phyloP scores from a whole-genome alignment of 2,797 vertebrate species.

The Chiroxiphia lanceolata region DNA sequence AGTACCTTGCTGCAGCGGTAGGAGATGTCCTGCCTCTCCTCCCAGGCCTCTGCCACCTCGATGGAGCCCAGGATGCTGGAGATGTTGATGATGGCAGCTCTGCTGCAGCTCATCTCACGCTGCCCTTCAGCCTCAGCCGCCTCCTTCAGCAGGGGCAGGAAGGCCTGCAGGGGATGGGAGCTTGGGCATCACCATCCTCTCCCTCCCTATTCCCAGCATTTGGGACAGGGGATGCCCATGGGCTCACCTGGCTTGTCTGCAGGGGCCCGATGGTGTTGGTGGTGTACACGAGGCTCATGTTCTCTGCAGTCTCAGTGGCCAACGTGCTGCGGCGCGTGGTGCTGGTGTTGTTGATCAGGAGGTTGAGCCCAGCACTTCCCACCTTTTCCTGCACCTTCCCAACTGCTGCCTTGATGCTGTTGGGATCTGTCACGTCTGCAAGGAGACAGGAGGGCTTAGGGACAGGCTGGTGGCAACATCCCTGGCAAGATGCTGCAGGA shows the following conservation, averaged over 20 bases:
- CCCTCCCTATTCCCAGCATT: accelerated
- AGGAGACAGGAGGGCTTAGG: background rate
- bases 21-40: slow-evolving; percentile 36
- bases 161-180: background rate
- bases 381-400: background rate
- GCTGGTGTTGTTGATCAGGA: background rate
- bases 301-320: background rate
- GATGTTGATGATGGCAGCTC: slow-evolving; percentile 49
- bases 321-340: background rate
- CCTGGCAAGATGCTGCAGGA: background rate
- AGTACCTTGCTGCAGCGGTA: slow-evolving; percentile 58
- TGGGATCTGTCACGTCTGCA: slow-evolving; percentile 31
- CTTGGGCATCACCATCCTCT: background rate
- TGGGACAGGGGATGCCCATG: background rate
- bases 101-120: slow-evolving; percentile 14
- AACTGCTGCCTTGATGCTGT: background rate
- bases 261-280: slow-evolving; percentile 55
- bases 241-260: slow-evolving; percentile 43
- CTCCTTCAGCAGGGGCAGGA: slow-evolving; percentile 44
- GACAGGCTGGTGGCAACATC: accelerated
- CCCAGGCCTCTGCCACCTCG: background rate
- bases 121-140: background rate
- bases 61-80: slow-evolving; percentile 59
- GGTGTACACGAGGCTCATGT: slow-evolving; percentile 28
- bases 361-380: background rate